phyloP scores from a whole-genome alignment of 2,888 invertebrate genomes.

The Melinaea menophilus region DNA sequence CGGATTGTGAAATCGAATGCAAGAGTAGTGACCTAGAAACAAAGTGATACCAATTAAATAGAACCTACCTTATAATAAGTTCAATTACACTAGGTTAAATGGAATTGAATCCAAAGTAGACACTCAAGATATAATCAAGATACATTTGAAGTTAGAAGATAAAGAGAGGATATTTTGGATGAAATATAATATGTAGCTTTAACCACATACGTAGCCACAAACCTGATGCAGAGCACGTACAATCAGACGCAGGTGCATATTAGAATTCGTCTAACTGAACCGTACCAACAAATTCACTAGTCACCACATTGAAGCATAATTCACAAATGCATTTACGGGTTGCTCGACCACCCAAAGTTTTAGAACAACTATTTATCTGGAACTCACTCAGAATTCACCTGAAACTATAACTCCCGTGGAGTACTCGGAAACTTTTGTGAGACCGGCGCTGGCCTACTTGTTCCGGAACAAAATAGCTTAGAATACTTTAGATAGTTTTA shows the following conservation, averaged over 20 bases:
- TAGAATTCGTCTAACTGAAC: constrained; percentile 29
- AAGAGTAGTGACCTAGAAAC: constrained; percentile 12
- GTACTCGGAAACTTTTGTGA: constrained; percentile 5
- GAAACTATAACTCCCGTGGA: constrained; percentile 6
- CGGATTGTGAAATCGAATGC: constrained; percentile 8
- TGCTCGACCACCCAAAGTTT: constrained; percentile 36
- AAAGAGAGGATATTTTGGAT: constrained; percentile 9
- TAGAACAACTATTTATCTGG: constrained; percentile 30
- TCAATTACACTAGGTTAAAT: neutral
- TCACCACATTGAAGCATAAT: constrained; percentile 61
- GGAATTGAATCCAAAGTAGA: neutral
- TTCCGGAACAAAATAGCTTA: constrained; percentile 5
- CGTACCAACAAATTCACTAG: constrained; percentile 46
- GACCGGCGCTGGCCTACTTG: constrained; percentile 5
- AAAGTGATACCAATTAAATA: neutral
- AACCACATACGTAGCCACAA: constrained; percentile 23
- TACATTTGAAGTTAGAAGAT: constrained; percentile 2
- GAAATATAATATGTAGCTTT: constrained; percentile 10
- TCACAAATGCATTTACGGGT: constrained; percentile 62
- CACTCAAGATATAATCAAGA: neutral
- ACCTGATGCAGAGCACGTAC: constrained; percentile 27
- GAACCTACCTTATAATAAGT: too few relatives aligned
- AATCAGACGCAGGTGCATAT: constrained; percentile 27
- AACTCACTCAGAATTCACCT: constrained; percentile 13
- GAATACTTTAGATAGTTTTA: constrained; percentile 5